phyloP scores from a whole-genome alignment of 2,113 vertebrate genomes.

The Deroptyus accipitrinus region DNA sequence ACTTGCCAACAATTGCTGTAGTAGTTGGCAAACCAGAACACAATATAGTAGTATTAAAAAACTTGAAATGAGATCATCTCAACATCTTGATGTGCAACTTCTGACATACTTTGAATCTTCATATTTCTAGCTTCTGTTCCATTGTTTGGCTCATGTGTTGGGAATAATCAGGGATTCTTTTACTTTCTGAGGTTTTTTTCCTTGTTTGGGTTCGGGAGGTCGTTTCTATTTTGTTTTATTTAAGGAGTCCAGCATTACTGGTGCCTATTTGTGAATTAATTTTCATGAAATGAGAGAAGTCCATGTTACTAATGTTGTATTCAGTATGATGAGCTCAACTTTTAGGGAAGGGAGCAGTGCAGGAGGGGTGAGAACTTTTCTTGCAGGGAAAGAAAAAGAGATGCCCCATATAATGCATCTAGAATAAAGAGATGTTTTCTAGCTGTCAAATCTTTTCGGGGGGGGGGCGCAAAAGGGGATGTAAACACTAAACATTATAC shows the following conservation, averaged over 20 bases:
- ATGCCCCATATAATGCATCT: background rate
- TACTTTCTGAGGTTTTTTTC: background rate
- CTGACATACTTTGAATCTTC: background rate
- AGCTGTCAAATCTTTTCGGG: background rate
- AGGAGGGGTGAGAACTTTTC: background rate
- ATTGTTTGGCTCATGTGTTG: background rate
- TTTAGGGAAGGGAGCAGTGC: background rate
- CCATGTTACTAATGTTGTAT: background rate
- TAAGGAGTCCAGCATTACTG: background rate
- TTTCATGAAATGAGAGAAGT: background rate
- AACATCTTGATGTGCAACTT: background rate
- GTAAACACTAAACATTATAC: background rate
- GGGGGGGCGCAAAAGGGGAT: background rate
- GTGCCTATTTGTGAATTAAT: background rate
- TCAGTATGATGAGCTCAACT: background rate
- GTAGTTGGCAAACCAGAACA: background rate
- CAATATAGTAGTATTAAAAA: background rate
- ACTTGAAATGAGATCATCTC: background rate
- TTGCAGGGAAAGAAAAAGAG: background rate
- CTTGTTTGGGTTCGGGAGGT: background rate
- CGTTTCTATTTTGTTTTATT: background rate
- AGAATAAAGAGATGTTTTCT: background rate
- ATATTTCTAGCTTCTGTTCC: background rate
- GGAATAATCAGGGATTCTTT: background rate
- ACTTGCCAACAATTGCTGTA: background rate